Conservation (phyloP, 30 jellyfish, hydroid and myxozoan genomes). For the Mastigias papua region DNA sequence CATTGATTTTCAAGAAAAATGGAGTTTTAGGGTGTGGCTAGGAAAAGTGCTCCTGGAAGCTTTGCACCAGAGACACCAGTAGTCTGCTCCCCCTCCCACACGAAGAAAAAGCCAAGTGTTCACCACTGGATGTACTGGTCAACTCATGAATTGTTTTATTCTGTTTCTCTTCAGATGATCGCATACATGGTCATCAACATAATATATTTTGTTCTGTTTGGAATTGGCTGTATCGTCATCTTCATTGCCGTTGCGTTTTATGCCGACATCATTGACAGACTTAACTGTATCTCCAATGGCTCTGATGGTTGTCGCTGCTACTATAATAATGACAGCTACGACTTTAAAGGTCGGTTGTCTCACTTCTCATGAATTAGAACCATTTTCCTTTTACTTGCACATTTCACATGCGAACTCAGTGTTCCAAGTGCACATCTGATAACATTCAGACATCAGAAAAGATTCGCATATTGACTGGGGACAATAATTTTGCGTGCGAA, state of each 20-base stretch:
- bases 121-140: not conserved
- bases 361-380: not conserved
- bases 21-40: too few species aligned
- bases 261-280: slow-evolving; percentile 34
- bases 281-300: not conserved
- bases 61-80: too few species aligned
- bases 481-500: too few species aligned
- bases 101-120: not conserved
- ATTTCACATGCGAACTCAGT: not conserved
- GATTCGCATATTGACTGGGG: too few species aligned
- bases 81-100: too few species aligned
- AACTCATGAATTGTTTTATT: not conserved
- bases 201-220: slow-evolving; percentile 59
- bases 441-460: too few species aligned
- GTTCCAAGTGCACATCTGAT: not conserved
- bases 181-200: slow-evolving; percentile 81
- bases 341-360: not conserved
- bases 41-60: too few species aligned
- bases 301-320: not conserved
- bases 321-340: not conserved
- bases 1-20: too few species aligned
- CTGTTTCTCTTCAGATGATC: slow-evolving; percentile 58
- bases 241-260: slow-evolving; percentile 66
- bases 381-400: not conserved
- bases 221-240: slow-evolving; percentile 63